Evolutionary conservation across 1,140 invertebrate species (phyloP), one percentile per base, ranked within the genome.

Genomic region (Globodera rostochiensis): DNA sequence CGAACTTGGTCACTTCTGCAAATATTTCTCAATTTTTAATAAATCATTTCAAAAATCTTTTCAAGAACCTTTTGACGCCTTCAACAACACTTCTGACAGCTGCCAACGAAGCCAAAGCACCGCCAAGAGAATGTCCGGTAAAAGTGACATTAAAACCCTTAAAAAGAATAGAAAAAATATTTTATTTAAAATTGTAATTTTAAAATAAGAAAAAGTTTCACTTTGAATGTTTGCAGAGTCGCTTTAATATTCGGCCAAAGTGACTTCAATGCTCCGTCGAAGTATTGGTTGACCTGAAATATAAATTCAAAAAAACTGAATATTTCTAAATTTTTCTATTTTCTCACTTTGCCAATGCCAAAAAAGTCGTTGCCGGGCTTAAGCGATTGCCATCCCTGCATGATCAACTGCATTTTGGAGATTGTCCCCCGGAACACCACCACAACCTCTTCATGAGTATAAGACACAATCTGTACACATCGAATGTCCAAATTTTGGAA

Each of bases 361-460:
- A 78, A 87, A 71, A 86, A 86, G 71, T 86, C 85, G 57, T 67
- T 49, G 7, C 75, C 77, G 9, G 85, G 85, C 64, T 87, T 73
- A 3, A 87, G 57, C 6, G 80, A 60, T 57, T 87, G 84, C 74
- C 79, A 80, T 6, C 76, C 77, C 78, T 86, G 82, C 19, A 77
- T 36, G 46, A 86, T 79, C 3, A 86, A 74, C 73, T 86, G 85
- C 36, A 73, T 53, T 19, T 86, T 86, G 9, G 86, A 76, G 71
- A 84, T 86, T 47, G 85, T 86, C 36, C 85, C 85, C 13, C 85
- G 85, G 57, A 85, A 86, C 15, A 87, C 86, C 64, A 86, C 78
- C 25, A 85, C 74, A 49, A 86, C 67, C 66, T 87, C 80, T 15
- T 49, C 73, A 57, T 47, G 46, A 7, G 53, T 36, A 7, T 86